Evolutionary conservation across 92 coral and sea anemone species (phyloP).

Genomic region (Zoanthus sociatus): DNA sequence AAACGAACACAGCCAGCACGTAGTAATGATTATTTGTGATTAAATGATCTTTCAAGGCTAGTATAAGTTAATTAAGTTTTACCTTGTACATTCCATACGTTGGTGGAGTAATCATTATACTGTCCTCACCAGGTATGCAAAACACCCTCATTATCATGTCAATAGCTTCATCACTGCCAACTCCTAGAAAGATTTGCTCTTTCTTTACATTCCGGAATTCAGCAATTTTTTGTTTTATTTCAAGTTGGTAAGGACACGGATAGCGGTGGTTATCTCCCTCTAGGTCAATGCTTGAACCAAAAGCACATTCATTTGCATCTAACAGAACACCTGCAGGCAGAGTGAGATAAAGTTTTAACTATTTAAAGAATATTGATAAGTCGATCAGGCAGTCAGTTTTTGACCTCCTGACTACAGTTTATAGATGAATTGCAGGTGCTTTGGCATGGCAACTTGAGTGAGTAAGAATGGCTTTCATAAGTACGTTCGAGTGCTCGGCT

Average conservation of each 20-base stretch:
- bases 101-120: conserved; percentile 54
- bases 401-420: too few relatives aligned
- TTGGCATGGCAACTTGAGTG: too few relatives aligned
- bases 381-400: too few relatives aligned
- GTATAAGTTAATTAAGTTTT: background rate
- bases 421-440: too few relatives aligned
- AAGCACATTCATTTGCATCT: conserved; percentile 61
- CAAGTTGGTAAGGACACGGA: conserved; percentile 54
- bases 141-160: conserved; percentile 58
- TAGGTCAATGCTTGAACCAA: conserved; percentile 39
- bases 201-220: conserved; percentile 46
- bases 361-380: too few relatives aligned
- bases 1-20: background rate
- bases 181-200: conserved; percentile 64
- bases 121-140: conserved; percentile 48
- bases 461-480: too few relatives aligned
- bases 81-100: conserved; percentile 65
- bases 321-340: conserved; percentile 45
- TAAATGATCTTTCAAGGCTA: too few relatives aligned
- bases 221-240: conserved; percentile 57
- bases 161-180: conserved; percentile 64
- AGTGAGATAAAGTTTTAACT: too few relatives aligned
- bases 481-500: too few relatives aligned
- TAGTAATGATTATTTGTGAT: background rate
- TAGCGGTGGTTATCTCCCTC: conserved; percentile 54